Conservation (phyloP, 2,113 vertebrate species). For the Gadus chalcogrammus region DNA sequence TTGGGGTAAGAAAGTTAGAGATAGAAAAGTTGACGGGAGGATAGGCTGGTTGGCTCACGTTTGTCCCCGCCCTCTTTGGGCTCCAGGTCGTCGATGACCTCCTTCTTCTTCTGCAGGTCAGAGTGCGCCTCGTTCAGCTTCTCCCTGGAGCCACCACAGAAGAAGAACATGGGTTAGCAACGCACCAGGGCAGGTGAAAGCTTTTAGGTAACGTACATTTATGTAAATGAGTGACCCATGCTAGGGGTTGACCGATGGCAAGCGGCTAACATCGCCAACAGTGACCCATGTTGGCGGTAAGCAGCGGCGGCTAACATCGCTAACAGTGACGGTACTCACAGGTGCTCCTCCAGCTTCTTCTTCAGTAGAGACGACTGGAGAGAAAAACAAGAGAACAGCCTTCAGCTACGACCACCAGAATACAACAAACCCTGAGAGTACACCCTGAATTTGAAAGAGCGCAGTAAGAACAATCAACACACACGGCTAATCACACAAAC, state of each 20-base stretch:
- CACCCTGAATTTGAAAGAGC: too few relatives aligned
- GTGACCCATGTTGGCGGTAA: background rate
- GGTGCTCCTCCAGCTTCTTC: conserved; percentile 86
- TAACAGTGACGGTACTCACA: conserved; percentile 74
- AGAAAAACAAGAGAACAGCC: conserved; percentile 4
- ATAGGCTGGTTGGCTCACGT: conserved; percentile 65
- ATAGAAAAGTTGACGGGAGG: background rate
- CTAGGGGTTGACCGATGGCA: background rate
- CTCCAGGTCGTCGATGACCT: conserved; percentile 85
- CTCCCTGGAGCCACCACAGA: conserved; percentile 67
- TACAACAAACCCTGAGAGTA: too few relatives aligned
- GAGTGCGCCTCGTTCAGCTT: conserved; percentile 85
- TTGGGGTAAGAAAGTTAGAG: too few relatives aligned
- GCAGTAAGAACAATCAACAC: background rate
- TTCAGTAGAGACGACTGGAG: conserved; percentile 80
- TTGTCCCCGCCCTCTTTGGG: conserved; percentile 72
- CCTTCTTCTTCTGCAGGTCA: conserved; percentile 86
- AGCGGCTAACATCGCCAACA: too few relatives aligned
- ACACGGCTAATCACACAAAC: background rate
- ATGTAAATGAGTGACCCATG: background rate
- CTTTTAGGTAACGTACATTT: background rate
- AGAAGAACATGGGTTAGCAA: background rate
- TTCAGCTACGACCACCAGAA: background rate
- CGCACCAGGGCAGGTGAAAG: too few relatives aligned
- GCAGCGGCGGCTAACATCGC: too few relatives aligned